A percentile compares a stretch with the other conserved stretches of the same genome.
Evolutionary conservation across 1,140 invertebrate species (phyloP).

Genomic region (Rhopalosiphum maidis): DNA sequence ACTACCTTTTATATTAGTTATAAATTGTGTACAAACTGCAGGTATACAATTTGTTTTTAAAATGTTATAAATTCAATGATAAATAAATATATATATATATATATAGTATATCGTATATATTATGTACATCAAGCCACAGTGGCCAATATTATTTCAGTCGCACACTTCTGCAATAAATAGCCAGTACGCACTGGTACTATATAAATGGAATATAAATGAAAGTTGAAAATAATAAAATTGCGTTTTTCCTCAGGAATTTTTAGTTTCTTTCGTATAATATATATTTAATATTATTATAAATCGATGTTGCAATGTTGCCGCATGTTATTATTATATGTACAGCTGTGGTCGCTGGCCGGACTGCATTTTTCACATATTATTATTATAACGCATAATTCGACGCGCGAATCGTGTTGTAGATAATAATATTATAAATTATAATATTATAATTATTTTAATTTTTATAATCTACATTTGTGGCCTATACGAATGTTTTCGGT

Average conservation of each 20-base stretch:
- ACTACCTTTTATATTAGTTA: background rate
- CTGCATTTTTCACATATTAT: constrained; percentile 36
- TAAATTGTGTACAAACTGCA: background rate
- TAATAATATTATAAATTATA: background rate
- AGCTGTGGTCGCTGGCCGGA: background rate
- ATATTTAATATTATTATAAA: constrained; percentile 31
- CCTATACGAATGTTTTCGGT: background rate
- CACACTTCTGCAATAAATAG: background rate
- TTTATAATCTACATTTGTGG: background rate
- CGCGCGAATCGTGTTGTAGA: background rate
- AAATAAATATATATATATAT: background rate
- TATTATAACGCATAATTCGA: constrained; percentile 1
- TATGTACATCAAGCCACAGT: background rate
- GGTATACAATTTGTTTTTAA: background rate
- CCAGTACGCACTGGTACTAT: too few relatives aligned
- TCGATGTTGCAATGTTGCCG: constrained; percentile 31
- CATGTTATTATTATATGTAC: background rate
- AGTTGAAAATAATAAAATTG: constrained; percentile 20
- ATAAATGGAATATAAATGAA: background rate
- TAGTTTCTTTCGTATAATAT: background rate
- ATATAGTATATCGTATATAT: background rate
- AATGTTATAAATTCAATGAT: background rate
- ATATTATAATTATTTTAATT: background rate
- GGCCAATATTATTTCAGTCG: background rate
- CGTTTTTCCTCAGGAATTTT: constrained; percentile 26